A percentile compares a stretch with the other conserved stretches of the same genome.
Evolutionary conservation across 2,113 vertebrate species (phyloP).

Genomic region (Megaptera novaeangliae): DNA sequence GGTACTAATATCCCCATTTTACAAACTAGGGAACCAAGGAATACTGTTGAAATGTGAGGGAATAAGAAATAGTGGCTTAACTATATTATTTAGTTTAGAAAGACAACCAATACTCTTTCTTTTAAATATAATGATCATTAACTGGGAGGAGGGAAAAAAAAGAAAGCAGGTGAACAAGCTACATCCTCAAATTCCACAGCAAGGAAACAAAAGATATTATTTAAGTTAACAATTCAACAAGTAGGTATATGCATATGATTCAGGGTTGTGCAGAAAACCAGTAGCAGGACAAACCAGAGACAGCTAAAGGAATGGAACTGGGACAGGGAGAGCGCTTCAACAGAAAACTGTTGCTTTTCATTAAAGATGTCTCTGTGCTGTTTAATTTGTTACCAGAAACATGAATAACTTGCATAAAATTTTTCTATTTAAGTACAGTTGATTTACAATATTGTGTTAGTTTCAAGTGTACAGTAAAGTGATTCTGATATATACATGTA

Average conservation of each 20-base stretch:
- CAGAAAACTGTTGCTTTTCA: not conserved
- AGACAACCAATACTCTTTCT: not conserved
- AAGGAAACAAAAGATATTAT: not conserved
- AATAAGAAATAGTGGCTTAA: not conserved
- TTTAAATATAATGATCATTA: not conserved
- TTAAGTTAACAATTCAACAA: slow-evolving; percentile 17
- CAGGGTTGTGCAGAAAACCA: not conserved
- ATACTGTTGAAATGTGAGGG: not conserved
- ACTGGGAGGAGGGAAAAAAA: not conserved
- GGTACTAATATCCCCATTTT: not conserved
- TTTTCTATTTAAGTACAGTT: not conserved
- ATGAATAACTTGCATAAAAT: not conserved
- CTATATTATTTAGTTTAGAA: not conserved
- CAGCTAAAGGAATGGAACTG: not conserved
- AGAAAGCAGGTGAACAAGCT: not conserved
- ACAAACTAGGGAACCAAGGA: not conserved
- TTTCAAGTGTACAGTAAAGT: not conserved
- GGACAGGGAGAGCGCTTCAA: not conserved
- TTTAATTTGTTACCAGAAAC: not conserved
- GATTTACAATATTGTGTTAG: not conserved
- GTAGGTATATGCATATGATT: not conserved
- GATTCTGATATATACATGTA: not conserved
- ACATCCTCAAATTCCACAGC: not conserved
- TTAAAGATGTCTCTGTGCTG: not conserved
- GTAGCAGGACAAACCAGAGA: not conserved